phyloP scores from a whole-genome alignment of 2,888 invertebrate genomes.

The Ornithoptera priamus region DNA sequence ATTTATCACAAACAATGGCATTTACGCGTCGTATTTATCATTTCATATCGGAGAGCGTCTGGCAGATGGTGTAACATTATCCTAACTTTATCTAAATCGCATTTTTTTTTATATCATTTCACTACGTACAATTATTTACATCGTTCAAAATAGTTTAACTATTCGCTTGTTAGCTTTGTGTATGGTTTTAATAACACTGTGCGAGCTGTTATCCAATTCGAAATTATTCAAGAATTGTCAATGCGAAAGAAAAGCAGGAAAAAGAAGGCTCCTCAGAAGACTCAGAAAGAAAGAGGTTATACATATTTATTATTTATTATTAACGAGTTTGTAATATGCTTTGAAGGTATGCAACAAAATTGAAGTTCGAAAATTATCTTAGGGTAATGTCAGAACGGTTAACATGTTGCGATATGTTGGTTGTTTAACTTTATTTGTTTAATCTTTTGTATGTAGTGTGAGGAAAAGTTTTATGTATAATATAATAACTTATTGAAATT shows the following conservation, averaged over 20 bases:
- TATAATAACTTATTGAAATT: too few relatives aligned
- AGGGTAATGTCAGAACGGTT: too few relatives aligned
- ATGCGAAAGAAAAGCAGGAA: conserved; percentile 78
- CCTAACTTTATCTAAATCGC: conserved; percentile 37
- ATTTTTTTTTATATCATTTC: conserved; percentile 39
- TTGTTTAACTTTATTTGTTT: too few relatives aligned
- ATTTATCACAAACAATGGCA: conserved; percentile 69
- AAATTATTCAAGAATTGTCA: conserved; percentile 71
- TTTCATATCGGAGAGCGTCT: conserved; percentile 58
- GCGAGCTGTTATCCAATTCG: conserved; percentile 69
- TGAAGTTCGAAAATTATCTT: background rate
- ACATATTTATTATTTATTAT: conserved; percentile 19
- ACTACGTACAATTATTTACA: conserved; percentile 38
- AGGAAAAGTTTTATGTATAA: too few relatives aligned
- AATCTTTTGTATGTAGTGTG: too few relatives aligned
- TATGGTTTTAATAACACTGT: conserved; percentile 65
- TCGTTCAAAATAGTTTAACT: conserved; percentile 21
- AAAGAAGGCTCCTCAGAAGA: conserved; percentile 65
- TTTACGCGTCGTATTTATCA: conserved; percentile 58
- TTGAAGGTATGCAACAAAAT: conserved; percentile 1
- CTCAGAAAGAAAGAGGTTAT: conserved; percentile 56
- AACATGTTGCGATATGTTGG: too few relatives aligned
- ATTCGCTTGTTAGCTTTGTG: conserved; percentile 36
- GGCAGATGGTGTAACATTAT: conserved; percentile 55
- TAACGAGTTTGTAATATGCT: background rate